Conservation (phyloP, 2,888 invertebrate species). For the Vanessa cardui region DNA sequence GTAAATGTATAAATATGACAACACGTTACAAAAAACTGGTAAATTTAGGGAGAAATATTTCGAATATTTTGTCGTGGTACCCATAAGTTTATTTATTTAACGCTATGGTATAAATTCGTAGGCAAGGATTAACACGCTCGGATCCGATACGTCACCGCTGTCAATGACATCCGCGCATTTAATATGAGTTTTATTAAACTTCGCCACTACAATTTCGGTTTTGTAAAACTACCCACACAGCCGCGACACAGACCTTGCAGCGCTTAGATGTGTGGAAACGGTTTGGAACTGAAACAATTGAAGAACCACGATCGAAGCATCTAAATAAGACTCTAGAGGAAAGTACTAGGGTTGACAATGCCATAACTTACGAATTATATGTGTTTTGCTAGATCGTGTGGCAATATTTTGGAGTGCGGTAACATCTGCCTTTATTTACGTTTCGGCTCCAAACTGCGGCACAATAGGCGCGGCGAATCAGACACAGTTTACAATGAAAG, state of each 20-base stretch:
- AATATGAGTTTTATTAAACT: conserved; percentile 79
- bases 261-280: conserved; percentile 50
- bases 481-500: conserved; percentile 64
- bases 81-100: not conserved
- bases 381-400: conserved; percentile 43
- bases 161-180: conserved; percentile 70
- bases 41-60: too few species aligned
- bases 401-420: conserved; percentile 71
- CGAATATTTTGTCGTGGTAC: too few species aligned
- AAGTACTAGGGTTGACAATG: conserved; percentile 45
- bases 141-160: conserved; percentile 50
- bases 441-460: conserved; percentile 75
- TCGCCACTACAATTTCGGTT: conserved; percentile 69
- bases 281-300: conserved; percentile 36
- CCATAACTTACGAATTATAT: conserved; percentile 37
- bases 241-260: conserved; percentile 50
- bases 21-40: too few species aligned
- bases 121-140: conserved; percentile 8
- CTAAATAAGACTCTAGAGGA: conserved; percentile 40
- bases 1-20: too few species aligned
- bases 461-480: conserved; percentile 77
- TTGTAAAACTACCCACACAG: conserved; percentile 78
- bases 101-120: not conserved
- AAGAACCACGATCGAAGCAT: conserved; percentile 17
- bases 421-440: conserved; percentile 83